These are phyloP conservation scores for Papilio gigon DNA, from an alignment of 2,888 invertebrate genomes.

Conservation along the genomic window DNA sequence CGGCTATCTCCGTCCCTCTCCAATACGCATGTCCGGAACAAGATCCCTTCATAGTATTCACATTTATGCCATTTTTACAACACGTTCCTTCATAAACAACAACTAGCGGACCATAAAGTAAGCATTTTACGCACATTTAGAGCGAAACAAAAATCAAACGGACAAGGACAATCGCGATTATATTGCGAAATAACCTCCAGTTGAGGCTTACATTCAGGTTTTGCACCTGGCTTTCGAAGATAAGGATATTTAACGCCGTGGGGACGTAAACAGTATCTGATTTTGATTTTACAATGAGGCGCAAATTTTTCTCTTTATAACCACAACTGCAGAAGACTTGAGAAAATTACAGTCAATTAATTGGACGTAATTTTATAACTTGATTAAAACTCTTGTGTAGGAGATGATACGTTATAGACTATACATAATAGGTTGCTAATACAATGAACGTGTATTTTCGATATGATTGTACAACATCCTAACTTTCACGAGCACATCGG, in stretches of 20 bases:
- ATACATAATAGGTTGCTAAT: neutral
- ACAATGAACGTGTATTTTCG: constrained; percentile 43
- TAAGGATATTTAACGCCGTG: constrained; percentile 63
- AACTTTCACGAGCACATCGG: constrained; percentile 68
- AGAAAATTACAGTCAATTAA: neutral
- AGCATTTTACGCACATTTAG: constrained; percentile 33
- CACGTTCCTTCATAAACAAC: constrained; percentile 39
- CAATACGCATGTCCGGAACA: constrained; percentile 78
- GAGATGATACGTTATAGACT: neutral
- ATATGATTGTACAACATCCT: constrained; percentile 46
- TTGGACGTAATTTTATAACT: neutral
- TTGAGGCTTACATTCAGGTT: constrained; percentile 62
- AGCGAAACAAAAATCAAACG: constrained; percentile 48
- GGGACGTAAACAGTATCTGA: constrained; percentile 52
- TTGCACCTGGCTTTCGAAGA: constrained; percentile 69
- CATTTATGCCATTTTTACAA: constrained; percentile 55
- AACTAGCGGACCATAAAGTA: constrained; percentile 27
- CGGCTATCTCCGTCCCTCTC: constrained; percentile 70
- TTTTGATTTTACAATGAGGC: constrained; percentile 45
- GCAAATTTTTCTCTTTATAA: constrained; percentile 31
- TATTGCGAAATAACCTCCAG: constrained; percentile 59
- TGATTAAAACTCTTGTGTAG: neutral
- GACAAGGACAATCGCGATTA: constrained; percentile 73
- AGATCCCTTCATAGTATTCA: constrained; percentile 67
- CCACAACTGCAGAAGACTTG: constrained; percentile 2